Evolutionary conservation across 2,888 invertebrate species (phyloP).

Genomic region (Pollenia amentaria): DNA sequence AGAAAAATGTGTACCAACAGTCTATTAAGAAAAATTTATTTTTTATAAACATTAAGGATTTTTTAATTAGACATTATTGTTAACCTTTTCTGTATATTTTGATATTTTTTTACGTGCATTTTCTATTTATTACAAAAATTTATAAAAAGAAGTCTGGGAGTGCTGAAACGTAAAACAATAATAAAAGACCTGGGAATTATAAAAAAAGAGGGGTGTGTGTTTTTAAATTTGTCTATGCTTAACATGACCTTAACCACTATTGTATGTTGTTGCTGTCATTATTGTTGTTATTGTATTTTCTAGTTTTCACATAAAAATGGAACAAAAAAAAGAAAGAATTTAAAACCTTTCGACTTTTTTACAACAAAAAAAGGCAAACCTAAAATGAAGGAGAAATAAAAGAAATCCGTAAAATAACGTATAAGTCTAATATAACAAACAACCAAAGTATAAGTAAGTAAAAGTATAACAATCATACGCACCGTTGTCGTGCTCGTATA

Average conservation of each 20-base stretch:
- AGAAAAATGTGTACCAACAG: too few relatives aligned
- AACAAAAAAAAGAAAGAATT: slow-evolving; percentile 2
- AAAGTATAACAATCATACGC: slow-evolving; percentile 51
- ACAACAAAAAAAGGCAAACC: background rate
- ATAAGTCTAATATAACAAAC: slow-evolving; percentile 40
- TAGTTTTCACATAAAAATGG: slow-evolving; percentile 6
- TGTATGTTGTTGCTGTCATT: slow-evolving; percentile 47
- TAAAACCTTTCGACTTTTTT: slow-evolving; percentile 35
- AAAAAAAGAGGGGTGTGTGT: slow-evolving; percentile 17
- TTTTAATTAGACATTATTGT: too few relatives aligned
- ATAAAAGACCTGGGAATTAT: slow-evolving; percentile 48
- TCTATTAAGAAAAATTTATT: too few relatives aligned
- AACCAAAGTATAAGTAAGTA: background rate
- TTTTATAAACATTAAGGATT: too few relatives aligned
- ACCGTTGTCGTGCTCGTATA: slow-evolving; percentile 42
- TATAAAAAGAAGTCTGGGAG: background rate
- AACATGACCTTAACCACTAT: slow-evolving; percentile 62
- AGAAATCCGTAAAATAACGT: slow-evolving; percentile 23
- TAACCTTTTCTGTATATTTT: too few relatives aligned
- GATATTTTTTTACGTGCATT: background rate
- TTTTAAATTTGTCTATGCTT: slow-evolving; percentile 21
- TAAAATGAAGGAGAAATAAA: background rate
- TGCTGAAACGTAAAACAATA: background rate
- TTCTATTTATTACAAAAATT: background rate
- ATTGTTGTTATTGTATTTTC: slow-evolving; percentile 41